Percentiles rank a stretch among this genome's conserved stretches.
Evolutionary conservation across 1,140 invertebrate genomes (phyloP).

Genomic region (Cydia pomonella): DNA sequence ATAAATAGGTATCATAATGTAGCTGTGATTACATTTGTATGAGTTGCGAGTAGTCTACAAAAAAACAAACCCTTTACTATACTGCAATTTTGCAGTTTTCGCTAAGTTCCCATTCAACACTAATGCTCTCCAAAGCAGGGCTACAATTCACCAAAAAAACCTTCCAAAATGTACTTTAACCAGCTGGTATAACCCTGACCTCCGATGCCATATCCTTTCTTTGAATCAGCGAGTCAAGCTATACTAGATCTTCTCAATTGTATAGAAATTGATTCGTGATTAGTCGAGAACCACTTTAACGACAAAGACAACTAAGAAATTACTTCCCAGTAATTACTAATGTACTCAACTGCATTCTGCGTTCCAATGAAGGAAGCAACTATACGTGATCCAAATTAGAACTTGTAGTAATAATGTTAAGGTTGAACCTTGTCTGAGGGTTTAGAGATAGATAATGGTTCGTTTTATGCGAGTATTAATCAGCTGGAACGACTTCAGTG

Average conservation of each 20-base stretch:
- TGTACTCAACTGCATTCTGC: not conserved
- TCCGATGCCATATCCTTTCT: not conserved
- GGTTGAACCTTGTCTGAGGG: not conserved
- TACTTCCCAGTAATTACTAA: conserved; percentile 9
- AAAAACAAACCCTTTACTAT: no score
- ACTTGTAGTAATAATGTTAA: not conserved
- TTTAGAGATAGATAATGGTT: not conserved
- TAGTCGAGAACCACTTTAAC: not conserved
- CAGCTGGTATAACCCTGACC: not conserved
- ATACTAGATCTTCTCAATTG: not conserved
- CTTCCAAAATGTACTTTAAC: not conserved
- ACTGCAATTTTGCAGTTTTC: not conserved
- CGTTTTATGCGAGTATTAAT: conserved; percentile 7
- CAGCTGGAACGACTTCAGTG: not conserved
- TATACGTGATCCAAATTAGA: not conserved
- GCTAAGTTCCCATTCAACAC: not conserved
- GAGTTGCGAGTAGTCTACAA: no score
- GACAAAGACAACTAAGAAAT: conserved; percentile 13
- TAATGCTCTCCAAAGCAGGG: not conserved
- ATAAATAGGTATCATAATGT: no score
- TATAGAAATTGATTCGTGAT: not conserved
- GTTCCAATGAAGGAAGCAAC: not conserved
- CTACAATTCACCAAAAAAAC: not conserved
- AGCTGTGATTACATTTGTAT: no score
- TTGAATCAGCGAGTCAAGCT: not conserved